These are phyloP conservation scores for Aplocera efformata DNA, from an alignment of 2,888 invertebrate genomes.

Conservation along the genomic window DNA sequence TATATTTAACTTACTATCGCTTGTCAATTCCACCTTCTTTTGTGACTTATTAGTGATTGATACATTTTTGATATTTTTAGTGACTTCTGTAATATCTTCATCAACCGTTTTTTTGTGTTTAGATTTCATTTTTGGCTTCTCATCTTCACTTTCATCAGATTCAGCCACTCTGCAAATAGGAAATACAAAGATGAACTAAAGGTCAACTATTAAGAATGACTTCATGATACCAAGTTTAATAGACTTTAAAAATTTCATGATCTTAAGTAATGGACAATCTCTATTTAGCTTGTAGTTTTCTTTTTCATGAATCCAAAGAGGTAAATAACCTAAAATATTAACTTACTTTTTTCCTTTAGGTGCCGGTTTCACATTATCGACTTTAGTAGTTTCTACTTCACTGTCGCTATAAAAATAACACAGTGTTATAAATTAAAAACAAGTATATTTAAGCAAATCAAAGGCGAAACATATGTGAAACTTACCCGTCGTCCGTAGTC, in stretches of 20 bases:
- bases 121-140: constrained; percentile 66
- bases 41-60: constrained; percentile 77
- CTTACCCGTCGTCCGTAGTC: constrained; percentile 87
- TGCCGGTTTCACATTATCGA: constrained; percentile 61
- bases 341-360: constrained; percentile 72
- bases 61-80: constrained; percentile 80
- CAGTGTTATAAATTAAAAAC: constrained; percentile 24
- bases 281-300: too few species aligned
- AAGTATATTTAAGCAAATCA: constrained; percentile 30
- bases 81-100: constrained; percentile 74
- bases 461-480: constrained; percentile 51
- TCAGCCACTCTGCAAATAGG: constrained; percentile 55
- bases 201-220: too few species aligned
- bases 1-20: constrained; percentile 58
- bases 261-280: too few species aligned
- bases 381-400: constrained; percentile 75
- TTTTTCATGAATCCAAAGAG: constrained; percentile 10
- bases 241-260: too few species aligned
- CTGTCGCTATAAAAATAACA: constrained; percentile 80
- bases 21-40: constrained; percentile 58
- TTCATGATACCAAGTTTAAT: too few species aligned
- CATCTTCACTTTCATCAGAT: constrained; percentile 73
- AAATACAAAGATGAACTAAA: constrained; percentile 7
- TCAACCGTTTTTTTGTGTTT: constrained; percentile 75
- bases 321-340: constrained; percentile 57